Percentiles rank a stretch among this genome's conserved stretches.
phyloP scores from a whole-genome alignment of 2,888 invertebrate species.

The Galerucella nymphaeae region DNA sequence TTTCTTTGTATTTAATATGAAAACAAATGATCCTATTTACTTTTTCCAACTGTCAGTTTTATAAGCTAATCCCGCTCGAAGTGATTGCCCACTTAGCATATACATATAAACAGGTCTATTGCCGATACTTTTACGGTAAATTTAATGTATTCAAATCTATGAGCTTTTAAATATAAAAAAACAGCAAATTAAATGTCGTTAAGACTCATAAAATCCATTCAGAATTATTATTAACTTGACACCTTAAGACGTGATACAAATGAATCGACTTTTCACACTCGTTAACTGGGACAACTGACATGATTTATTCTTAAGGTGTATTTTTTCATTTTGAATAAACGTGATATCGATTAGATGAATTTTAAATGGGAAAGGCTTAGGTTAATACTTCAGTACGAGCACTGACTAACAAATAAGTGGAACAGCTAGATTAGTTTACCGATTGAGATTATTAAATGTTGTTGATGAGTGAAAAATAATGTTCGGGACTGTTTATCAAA shows the following conservation, averaged over 20 bases:
- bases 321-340: too few species aligned
- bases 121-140: not conserved
- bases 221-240: slow-evolving; percentile 9
- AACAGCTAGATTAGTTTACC: too few species aligned
- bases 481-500: too few species aligned
- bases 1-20: not conserved
- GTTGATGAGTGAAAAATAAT: too few species aligned
- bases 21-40: not conserved
- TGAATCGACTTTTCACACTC: slow-evolving; percentile 16
- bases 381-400: too few species aligned
- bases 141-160: slow-evolving; percentile 3
- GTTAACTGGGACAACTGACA: slow-evolving; percentile 1
- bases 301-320: too few species aligned
- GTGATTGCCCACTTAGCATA: not conserved
- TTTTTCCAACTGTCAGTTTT: not conserved
- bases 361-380: too few species aligned
- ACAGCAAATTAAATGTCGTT: not conserved
- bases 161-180: not conserved
- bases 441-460: too few species aligned
- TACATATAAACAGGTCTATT: not conserved
- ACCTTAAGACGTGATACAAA: slow-evolving; percentile 19
- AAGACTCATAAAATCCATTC: slow-evolving; percentile 16
- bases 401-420: too few species aligned
- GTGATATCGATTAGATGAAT: too few species aligned
- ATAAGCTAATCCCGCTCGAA: not conserved